A percentile compares a stretch with the other conserved stretches of the same genome.
Evolutionary conservation across 2,888 invertebrate genomes (phyloP).

Genomic region (Ormyrus thymus): DNA sequence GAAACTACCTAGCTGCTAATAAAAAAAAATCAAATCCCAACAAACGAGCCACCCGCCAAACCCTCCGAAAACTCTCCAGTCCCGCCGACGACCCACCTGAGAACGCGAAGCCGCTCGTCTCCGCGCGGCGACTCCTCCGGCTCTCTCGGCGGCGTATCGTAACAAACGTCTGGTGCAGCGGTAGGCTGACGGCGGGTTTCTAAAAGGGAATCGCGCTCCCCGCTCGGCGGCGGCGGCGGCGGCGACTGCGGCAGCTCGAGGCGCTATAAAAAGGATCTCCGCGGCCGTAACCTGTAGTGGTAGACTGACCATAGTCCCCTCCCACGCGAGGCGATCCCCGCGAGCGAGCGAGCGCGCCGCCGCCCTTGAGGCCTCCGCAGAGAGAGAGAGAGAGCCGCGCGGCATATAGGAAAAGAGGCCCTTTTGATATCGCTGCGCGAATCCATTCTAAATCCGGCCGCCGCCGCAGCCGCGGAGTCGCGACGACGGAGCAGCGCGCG

Average conservation of each 20-base stretch:
- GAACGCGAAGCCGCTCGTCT: too few relatives aligned
- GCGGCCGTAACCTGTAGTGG: background rate
- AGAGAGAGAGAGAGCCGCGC: background rate
- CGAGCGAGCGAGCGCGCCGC: background rate
- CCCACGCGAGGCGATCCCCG: too few relatives aligned
- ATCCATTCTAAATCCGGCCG: constrained; percentile 44
- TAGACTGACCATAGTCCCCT: constrained; percentile 39
- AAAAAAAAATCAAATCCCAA: too few relatives aligned
- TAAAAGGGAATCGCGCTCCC: too few relatives aligned
- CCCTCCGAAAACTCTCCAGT: too few relatives aligned
- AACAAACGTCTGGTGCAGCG: too few relatives aligned
- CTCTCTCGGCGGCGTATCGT: background rate
- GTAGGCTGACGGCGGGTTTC: too few relatives aligned
- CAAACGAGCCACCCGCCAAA: too few relatives aligned
- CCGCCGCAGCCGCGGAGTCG: background rate
- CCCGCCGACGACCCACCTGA: too few relatives aligned
- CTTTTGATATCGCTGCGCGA: constrained; percentile 46
- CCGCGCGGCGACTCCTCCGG: background rate
- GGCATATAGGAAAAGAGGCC: constrained; percentile 14
- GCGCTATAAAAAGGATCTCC: background rate
- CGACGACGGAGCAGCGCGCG: background rate
- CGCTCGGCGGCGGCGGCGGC: too few relatives aligned
- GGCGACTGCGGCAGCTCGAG: too few relatives aligned
- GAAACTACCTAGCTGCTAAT: too few relatives aligned
- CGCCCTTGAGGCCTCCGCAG: background rate